phyloP scores from a whole-genome alignment of 2,888 invertebrate species.

The Dryocosmus kuriphilus region DNA sequence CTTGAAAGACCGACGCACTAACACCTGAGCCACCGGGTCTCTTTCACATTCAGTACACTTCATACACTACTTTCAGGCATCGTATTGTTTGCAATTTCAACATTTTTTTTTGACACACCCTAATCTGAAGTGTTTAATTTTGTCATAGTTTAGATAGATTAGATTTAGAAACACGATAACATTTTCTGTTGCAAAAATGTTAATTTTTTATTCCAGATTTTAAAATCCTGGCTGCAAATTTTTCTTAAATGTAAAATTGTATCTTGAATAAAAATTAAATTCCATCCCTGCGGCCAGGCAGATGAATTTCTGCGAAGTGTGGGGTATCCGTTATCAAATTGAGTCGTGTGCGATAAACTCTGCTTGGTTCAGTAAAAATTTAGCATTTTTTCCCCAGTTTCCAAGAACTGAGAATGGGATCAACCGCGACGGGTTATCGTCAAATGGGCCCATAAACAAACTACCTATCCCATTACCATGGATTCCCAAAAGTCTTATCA shows the following conservation, averaged over 20 bases:
- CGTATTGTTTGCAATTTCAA: too few relatives aligned
- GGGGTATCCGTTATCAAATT: slow-evolving; percentile 60
- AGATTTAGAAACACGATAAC: too few relatives aligned
- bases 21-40: too few relatives aligned
- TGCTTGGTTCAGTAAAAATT: slow-evolving; percentile 68
- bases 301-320: slow-evolving; percentile 45
- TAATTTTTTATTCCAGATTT: too few relatives aligned
- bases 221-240: background rate
- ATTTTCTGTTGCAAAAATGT: too few relatives aligned
- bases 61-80: too few relatives aligned
- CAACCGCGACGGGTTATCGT: slow-evolving; percentile 53
- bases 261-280: background rate
- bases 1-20: too few relatives aligned
- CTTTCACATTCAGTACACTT: too few relatives aligned
- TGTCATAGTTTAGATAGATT: too few relatives aligned
- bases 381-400: slow-evolving; percentile 53
- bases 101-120: too few relatives aligned
- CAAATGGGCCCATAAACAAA: slow-evolving; percentile 58
- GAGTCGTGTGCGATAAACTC: slow-evolving; percentile 68
- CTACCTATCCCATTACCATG: slow-evolving; percentile 51
- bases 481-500: slow-evolving; percentile 18
- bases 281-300: background rate
- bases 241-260: background rate
- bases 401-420: slow-evolving; percentile 54
- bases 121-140: too few relatives aligned